Conservation (phyloP, 2,888 invertebrate species). For the Drosophila histrio region DNA sequence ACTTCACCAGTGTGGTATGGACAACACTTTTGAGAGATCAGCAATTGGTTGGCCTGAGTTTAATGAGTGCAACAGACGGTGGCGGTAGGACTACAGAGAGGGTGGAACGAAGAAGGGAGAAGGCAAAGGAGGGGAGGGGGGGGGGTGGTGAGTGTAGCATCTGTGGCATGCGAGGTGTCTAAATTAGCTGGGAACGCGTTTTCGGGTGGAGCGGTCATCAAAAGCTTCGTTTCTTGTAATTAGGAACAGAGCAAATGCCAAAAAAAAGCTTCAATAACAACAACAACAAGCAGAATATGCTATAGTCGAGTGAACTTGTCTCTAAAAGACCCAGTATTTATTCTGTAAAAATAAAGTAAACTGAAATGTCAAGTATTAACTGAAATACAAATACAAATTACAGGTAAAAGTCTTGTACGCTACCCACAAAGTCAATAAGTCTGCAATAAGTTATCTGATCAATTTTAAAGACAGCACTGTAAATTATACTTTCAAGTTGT, state of each 20-base stretch:
- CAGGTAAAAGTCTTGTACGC: too few species aligned
- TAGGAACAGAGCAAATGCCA: constrained; percentile 61
- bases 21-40: constrained; percentile 55
- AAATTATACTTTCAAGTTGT: too few species aligned
- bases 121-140: background rate
- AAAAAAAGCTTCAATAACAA: constrained; percentile 48
- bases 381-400: too few species aligned
- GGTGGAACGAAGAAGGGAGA: constrained; percentile 2
- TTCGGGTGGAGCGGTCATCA: constrained; percentile 72
- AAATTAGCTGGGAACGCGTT: constrained; percentile 79
- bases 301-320: too few species aligned
- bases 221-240: constrained; percentile 63
- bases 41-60: constrained; percentile 55
- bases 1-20: constrained; percentile 14
- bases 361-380: too few species aligned
- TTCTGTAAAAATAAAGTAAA: too few species aligned
- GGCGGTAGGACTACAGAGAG: too few species aligned
- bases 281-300: too few species aligned
- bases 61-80: constrained; percentile 60
- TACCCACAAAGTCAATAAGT: too few species aligned
- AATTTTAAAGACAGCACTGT: too few species aligned
- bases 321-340: too few species aligned
- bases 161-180: constrained; percentile 76
- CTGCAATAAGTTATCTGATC: too few species aligned
- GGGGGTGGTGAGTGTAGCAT: constrained; percentile 19